Percentiles rank a stretch among this genome's conserved stretches.
Conservation (phyloP, 2,797 vertebrate genomes). For the Pteronotus mesoamericanus region DNA sequence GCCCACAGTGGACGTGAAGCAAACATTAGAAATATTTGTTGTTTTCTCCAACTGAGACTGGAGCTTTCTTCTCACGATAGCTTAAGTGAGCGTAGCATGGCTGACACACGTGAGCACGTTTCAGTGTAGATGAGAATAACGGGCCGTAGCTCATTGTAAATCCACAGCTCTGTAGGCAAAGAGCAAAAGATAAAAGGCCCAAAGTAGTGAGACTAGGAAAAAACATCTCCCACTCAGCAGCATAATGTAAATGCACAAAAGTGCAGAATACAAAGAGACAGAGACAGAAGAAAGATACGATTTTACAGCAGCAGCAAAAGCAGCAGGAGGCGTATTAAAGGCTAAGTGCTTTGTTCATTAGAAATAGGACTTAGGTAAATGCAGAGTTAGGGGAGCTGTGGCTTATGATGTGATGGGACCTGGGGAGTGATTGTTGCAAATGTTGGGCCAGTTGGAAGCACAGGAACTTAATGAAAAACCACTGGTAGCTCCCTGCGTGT, state of each 20-base stretch:
- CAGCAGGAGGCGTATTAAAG: constrained; percentile 34
- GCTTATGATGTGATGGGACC: background rate
- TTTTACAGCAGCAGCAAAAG: constrained; percentile 50
- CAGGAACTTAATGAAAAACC: constrained; percentile 9
- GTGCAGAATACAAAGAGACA: constrained; percentile 13
- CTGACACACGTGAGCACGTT: background rate
- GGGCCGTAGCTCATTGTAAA: background rate
- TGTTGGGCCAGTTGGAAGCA: background rate
- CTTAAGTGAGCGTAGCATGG: background rate
- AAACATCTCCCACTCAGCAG: constrained; percentile 27
- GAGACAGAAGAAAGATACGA: constrained; percentile 33
- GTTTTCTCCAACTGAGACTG: background rate
- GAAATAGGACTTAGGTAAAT: constrained; percentile 32
- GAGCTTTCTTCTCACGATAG: background rate
- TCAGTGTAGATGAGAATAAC: background rate
- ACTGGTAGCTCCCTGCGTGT: background rate
- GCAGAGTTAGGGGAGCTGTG: constrained; percentile 14
- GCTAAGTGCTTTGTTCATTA: constrained; percentile 44
- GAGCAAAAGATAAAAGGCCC: constrained; percentile 34
- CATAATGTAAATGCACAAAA: constrained; percentile 44
- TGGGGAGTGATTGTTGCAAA: background rate
- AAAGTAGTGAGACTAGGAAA: constrained; percentile 25
- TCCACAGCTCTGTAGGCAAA: background rate
- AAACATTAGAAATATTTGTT: constrained; percentile 27
- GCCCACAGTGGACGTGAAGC: background rate